Evolutionary conservation across 2,888 invertebrate genomes (phyloP).

Genomic region (Agonopterix heracliana): DNA sequence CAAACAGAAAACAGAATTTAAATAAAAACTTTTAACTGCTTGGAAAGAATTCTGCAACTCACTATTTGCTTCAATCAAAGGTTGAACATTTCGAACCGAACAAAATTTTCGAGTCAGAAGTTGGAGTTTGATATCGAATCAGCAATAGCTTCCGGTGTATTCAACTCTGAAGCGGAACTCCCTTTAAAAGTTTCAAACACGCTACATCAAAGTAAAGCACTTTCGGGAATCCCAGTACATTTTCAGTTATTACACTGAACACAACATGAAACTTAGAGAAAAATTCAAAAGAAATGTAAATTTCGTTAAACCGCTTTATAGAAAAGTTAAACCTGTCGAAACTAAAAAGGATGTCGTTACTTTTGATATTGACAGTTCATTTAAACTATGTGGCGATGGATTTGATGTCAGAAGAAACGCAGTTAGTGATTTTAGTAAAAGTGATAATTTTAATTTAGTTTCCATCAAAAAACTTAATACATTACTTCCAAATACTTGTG

Average conservation of each 20-base stretch:
- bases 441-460: conserved; percentile 19
- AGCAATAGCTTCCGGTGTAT: conserved; percentile 33
- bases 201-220: conserved; percentile 25
- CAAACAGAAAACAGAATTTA: too few species aligned
- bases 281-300: conserved; percentile 33
- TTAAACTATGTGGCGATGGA: conserved; percentile 52
- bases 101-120: conserved; percentile 1
- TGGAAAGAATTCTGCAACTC: too few species aligned
- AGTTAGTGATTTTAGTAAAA: conserved; percentile 15
- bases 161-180: conserved; percentile 29
- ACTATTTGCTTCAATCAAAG: too few species aligned
- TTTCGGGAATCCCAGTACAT: conserved; percentile 29
- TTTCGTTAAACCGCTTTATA: conserved; percentile 59
- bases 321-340: conserved; percentile 32
- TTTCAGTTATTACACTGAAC: conserved; percentile 18
- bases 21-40: too few species aligned
- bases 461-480: conserved; percentile 8
- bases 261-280: conserved; percentile 24
- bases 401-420: conserved; percentile 35
- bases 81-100: too few species aligned
- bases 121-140: conserved; percentile 29
- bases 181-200: conserved; percentile 34
- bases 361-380: conserved; percentile 30
- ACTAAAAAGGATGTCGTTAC: conserved; percentile 27
- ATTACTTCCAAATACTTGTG: neutral